Percentiles rank a stretch among this genome's conserved stretches.
Conservation (phyloP, 2,797 vertebrate genomes). For the Sylvia borin region DNA sequence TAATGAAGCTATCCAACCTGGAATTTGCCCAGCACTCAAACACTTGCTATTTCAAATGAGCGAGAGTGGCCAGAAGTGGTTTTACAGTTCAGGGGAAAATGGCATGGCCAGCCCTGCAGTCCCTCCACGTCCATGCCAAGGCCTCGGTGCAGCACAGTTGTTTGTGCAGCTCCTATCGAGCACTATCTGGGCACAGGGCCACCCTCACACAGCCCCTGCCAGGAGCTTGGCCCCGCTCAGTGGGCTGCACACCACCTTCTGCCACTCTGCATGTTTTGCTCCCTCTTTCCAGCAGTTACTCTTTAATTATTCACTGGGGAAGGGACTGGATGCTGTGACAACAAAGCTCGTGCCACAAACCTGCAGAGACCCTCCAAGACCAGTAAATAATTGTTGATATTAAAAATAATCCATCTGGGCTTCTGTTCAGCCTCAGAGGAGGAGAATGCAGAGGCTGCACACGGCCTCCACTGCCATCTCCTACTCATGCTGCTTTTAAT, state of each 20-base stretch:
- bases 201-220: background rate
- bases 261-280: background rate
- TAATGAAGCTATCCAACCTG: background rate
- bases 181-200: background rate
- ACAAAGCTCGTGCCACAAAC: background rate
- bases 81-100: background rate
- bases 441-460: background rate
- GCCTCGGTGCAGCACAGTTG: background rate
- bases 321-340: background rate
- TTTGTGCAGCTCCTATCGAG: background rate
- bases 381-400: constrained; percentile 26
- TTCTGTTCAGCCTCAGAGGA: background rate
- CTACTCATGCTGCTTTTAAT: constrained; percentile 42
- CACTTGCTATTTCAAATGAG: background rate
- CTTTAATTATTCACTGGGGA: background rate
- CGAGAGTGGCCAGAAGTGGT: background rate
- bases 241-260: background rate
- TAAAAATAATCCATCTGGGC: background rate
- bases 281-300: background rate
- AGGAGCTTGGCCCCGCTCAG: background rate
- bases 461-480: background rate
- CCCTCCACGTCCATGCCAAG: background rate
- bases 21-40: background rate
- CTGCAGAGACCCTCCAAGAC: background rate
- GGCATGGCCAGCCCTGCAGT: background rate